Evolutionary conservation across 2,888 invertebrate species (phyloP).

Genomic region (Cryptocheilus praepositus): DNA sequence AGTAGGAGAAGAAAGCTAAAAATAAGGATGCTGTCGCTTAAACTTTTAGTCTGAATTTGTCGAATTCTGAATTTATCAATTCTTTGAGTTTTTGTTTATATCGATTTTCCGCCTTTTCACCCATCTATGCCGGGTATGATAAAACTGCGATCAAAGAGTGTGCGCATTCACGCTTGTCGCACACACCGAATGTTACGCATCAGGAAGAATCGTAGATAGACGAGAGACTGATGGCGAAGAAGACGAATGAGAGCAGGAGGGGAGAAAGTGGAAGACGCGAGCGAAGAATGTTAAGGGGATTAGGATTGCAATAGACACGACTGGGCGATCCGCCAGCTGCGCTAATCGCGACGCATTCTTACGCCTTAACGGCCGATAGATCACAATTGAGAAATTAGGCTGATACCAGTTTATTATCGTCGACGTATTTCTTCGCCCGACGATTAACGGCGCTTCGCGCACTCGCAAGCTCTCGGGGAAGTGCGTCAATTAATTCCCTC

Average conservation of each 20-base stretch:
- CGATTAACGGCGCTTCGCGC: not conserved
- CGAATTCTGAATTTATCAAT: no score
- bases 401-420: constrained; percentile 27
- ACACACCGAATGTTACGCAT: no score
- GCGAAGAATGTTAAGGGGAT: constrained; percentile 34
- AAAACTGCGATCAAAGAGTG: no score
- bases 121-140: no score
- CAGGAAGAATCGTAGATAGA: not conserved
- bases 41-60: no score
- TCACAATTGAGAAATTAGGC: constrained; percentile 40
- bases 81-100: no score
- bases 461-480: no score
- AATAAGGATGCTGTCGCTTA: no score
- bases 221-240: constrained; percentile 20
- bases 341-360: constrained; percentile 54
- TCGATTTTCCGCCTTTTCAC: not conserved
- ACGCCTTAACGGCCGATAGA: constrained; percentile 44
- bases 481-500: no score
- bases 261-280: constrained; percentile 13
- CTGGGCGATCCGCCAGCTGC: constrained; percentile 47
- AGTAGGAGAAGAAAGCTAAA: no score
- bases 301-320: constrained; percentile 39
- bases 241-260: constrained; percentile 14
- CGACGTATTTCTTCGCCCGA: constrained; percentile 1
- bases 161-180: not conserved